Base-by-base conservation (phyloP, 2,888 invertebrate genomes). In the Hypselothyrea guttata region DNA sequence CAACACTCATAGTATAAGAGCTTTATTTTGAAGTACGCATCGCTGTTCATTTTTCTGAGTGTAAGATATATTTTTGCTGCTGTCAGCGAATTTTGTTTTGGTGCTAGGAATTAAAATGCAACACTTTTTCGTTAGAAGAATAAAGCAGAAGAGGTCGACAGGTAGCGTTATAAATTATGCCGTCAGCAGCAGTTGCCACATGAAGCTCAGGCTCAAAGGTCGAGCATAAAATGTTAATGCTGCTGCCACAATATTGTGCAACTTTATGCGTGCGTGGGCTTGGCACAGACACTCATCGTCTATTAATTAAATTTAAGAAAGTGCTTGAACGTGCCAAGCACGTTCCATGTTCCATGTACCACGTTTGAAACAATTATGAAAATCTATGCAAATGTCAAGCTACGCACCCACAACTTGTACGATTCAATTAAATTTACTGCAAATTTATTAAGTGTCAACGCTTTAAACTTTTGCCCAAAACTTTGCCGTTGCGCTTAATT, bases 91-190 rank as follows among this genome's bases (percentile, higher is more conserved):
- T 61, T 71, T 75, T 59, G 54, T 42, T 45, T 37, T 31, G 42
- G 44, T 57, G 54, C 16, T 48, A 53, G 72, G 60, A 76, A 76
- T 73, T 76, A 76, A 72, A 84, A 62, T 64, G 61, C 63, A 64
- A 71, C 83, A 84, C 85, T 78, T 85, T 85, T 85, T 82, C 78
- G 83, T 78, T 84, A 75, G 47, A 37, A 31, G n/a, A 40, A n/a
- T n/a, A n/a, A 7, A 30, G 8, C 18, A 13, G n/a, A 28, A 38
- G 70, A 63, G 56, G 65, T 75, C 83, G 85, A 78, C 78, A 85
- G 71, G 57, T 63, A 63, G 51, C 73, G 62, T 67, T 73, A 81
- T 73, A 74, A 73, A 70, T 70, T 84, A 55, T 34, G 15, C 41
- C 61, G 61, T 67, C 69, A 57, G 68, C 57, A 51, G 49, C 66